A percentile compares a stretch with the other conserved stretches of the same genome.
Conservation (phyloP, 2,888 invertebrate genomes). For the Protonemura montana region DNA sequence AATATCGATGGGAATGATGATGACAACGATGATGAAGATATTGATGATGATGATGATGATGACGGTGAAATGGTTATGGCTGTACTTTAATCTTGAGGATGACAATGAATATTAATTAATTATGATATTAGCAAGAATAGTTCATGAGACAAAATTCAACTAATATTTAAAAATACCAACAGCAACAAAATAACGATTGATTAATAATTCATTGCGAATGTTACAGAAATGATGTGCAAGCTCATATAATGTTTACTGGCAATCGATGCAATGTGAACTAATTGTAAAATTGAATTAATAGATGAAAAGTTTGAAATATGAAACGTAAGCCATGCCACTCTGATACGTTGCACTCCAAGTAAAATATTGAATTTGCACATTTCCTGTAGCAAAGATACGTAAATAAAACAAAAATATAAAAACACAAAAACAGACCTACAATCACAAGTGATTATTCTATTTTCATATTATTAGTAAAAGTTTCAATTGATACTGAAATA, state of each 20-base stretch:
- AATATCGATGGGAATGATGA: not conserved
- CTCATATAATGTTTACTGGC: not conserved
- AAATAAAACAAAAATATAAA: not conserved
- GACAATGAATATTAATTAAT: conserved; percentile 1
- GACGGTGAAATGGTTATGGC: not conserved
- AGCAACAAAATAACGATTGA: not conserved
- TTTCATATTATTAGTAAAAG: not conserved
- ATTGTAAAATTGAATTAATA: not conserved
- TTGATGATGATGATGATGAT: not conserved
- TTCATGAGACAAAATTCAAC: conserved; percentile 8
- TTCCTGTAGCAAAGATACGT: not conserved
- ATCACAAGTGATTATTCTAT: not conserved
- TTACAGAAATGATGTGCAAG: conserved; percentile 12
- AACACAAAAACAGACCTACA: not conserved
- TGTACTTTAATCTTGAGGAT: not conserved
- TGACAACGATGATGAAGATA: not conserved
- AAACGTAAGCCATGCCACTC: not conserved
- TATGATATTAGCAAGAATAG: conserved; percentile 2
- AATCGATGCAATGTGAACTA: not conserved
- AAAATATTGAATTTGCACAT: conserved; percentile 12
- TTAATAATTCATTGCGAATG: conserved; percentile 2
- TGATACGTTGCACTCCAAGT: not conserved
- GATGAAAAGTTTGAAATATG: not conserved
- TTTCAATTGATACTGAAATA: not conserved
- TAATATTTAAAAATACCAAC: not conserved